Evolutionary conservation across 2,888 invertebrate genomes (phyloP).

Genomic region (Drosophila sordidapex): DNA sequence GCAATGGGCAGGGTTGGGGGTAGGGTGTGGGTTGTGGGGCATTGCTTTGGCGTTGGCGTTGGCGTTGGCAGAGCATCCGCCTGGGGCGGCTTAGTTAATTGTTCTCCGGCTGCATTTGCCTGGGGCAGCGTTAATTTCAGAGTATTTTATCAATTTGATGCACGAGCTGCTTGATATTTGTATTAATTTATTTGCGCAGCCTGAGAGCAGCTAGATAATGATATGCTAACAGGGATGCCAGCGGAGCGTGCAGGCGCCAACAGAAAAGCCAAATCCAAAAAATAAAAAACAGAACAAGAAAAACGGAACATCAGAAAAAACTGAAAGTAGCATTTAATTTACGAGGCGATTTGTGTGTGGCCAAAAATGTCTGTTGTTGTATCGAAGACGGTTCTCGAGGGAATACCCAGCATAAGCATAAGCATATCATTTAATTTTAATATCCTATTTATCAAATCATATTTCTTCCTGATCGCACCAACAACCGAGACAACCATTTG

Average conservation of each 20-base stretch:
- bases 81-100: conserved; percentile 41
- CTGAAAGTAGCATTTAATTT: conserved; percentile 39
- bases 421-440: conserved; percentile 69
- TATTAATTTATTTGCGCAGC: conserved; percentile 70
- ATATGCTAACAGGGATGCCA: not conserved
- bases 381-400: conserved; percentile 48
- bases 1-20: not conserved
- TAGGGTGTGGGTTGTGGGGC: not conserved
- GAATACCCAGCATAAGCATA: conserved; percentile 49
- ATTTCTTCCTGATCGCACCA: conserved; percentile 60
- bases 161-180: conserved; percentile 55
- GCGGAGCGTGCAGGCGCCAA: conserved; percentile 4
- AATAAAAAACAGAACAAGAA: conserved; percentile 26
- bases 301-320: conserved; percentile 1
- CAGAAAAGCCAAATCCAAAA: conserved; percentile 29
- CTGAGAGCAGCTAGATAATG: conserved; percentile 29
- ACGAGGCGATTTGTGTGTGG: conserved; percentile 56
- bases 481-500: conserved; percentile 63
- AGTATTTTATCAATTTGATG: conserved; percentile 63
- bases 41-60: not conserved
- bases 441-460: conserved; percentile 75
- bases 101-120: conserved; percentile 31
- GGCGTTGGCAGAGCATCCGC: conserved; percentile 15
- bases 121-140: conserved; percentile 34
- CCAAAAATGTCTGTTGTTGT: conserved; percentile 35